These are phyloP conservation scores for Timema cristinae DNA, from an alignment of 2,888 invertebrate genomes.

Conservation along the genomic window DNA sequence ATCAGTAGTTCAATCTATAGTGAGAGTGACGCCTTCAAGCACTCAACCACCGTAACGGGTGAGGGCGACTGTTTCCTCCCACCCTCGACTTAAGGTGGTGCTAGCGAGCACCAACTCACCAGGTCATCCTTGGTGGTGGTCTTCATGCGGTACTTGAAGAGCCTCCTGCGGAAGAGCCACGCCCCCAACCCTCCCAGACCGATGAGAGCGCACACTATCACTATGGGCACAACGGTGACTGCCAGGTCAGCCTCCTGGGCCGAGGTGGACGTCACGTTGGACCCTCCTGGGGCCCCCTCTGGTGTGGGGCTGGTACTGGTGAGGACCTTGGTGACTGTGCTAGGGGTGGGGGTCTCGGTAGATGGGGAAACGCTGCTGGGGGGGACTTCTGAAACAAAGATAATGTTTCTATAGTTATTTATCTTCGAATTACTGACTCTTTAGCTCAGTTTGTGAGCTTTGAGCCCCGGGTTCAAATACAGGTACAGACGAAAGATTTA, in stretches of 20 bases:
- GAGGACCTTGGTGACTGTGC: slow-evolving; percentile 16
- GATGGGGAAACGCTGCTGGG: not conserved
- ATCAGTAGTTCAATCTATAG: too few relatives aligned
- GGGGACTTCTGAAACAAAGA: not conserved
- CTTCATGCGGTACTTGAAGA: slow-evolving; percentile 61
- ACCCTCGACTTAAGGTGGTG: not conserved
- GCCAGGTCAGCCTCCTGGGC: slow-evolving; percentile 38
- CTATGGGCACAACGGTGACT: slow-evolving; percentile 65
- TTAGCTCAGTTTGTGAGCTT: too few relatives aligned
- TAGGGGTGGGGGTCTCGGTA: slow-evolving; percentile 16
- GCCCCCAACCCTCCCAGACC: slow-evolving; percentile 62
- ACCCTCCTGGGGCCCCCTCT: slow-evolving; percentile 9
- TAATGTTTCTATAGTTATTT: too few relatives aligned
- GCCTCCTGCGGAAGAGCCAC: slow-evolving; percentile 66
- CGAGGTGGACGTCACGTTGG: not conserved
- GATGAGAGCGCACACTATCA: slow-evolving; percentile 66
- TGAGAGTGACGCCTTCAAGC: too few relatives aligned
- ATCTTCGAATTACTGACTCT: too few relatives aligned
- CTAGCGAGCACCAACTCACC: slow-evolving; percentile 50
- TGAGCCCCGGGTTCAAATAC: too few relatives aligned
- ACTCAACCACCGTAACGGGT: too few relatives aligned
- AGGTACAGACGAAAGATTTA: too few relatives aligned
- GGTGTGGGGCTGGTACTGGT: slow-evolving; percentile 8
- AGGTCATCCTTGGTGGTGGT: slow-evolving; percentile 68
- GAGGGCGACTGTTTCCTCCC: too few relatives aligned